Evolutionary conservation across 2,113 vertebrate species (phyloP), one percentile per base, ranked within the genome.

Genomic region (Amphiprion ocellaris): DNA sequence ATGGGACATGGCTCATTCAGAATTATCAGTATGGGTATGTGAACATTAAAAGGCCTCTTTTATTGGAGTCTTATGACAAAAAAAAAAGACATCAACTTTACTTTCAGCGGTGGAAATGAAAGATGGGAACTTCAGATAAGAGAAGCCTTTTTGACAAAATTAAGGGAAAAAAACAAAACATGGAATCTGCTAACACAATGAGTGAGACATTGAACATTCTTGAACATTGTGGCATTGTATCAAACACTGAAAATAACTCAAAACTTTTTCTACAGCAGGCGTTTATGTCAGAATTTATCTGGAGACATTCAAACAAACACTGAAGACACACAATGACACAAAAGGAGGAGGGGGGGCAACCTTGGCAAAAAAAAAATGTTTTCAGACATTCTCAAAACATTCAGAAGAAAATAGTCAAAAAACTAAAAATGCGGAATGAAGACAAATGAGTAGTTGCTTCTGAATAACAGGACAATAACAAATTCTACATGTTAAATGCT

Each of bases 11-110:
- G 65, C 76, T 87, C 82, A 86, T 89, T 90, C 79, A 87, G 84
- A 89, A 88, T 65, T 84, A 87, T 84, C 82, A 77, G 69, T 84
- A 84, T 84, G 88, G 77, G 52, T 77, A 86, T 81, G 79, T 90
- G 17, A 87, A 91, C 85, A 90, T 73, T 81, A 86, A 90, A 90
- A 89, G 82, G 85, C 85, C 87, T 86, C 78, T 90, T 88, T 89
- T 83, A 90, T 87, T 81, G 30, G 81, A 87, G 82, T 86, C 2
- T 58, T 44, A 1, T 76, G 74, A 37, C 28, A 74, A 85, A 83
- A 69, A n/a, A 26, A 44, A 85, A 89, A 85, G 49, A 84, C 72
- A 84, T 53, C 46, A 69, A 69, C 69, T 87, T 75, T 4, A 73
- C 63, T 71, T 73, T 78, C 26, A 72, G 47, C 55, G 26, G 21